Evolutionary conservation across 2,113 vertebrate genomes (phyloP).

Genomic region (Lipotes vexillifer): DNA sequence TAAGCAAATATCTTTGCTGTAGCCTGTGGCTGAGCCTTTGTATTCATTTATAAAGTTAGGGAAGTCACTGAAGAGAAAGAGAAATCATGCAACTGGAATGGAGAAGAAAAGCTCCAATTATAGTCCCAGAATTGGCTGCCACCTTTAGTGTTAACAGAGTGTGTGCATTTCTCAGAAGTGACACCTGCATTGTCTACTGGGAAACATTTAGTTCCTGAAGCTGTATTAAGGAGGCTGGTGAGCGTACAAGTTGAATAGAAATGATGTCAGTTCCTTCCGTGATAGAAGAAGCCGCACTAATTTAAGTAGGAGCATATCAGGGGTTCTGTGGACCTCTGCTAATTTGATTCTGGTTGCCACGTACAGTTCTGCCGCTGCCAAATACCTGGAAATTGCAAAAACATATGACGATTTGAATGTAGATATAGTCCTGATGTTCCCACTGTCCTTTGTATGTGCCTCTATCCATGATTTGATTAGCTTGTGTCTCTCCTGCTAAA

Average conservation of each 20-base stretch:
- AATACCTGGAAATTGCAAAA: slow-evolving; percentile 17
- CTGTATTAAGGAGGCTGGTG: slow-evolving; percentile 56
- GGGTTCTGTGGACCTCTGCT: not conserved
- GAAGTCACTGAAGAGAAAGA: slow-evolving; percentile 73
- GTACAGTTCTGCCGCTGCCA: not conserved
- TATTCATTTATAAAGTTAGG: slow-evolving; percentile 69
- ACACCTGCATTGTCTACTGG: slow-evolving; percentile 72
- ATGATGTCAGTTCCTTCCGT: slow-evolving; percentile 42
- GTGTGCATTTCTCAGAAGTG: slow-evolving; percentile 69
- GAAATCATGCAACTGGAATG: slow-evolving; percentile 73
- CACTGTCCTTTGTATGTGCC: not conserved
- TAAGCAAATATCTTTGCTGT: slow-evolving; percentile 57
- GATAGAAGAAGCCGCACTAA: slow-evolving; percentile 40
- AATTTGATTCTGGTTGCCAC: slow-evolving; percentile 31
- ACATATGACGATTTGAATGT: not conserved
- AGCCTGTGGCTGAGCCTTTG: slow-evolving; percentile 47
- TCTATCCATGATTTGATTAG: not conserved
- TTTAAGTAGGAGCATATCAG: slow-evolving; percentile 31
- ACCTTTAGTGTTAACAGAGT: slow-evolving; percentile 72
- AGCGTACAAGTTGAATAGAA: slow-evolving; percentile 57
- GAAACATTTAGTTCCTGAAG: slow-evolving; percentile 69
- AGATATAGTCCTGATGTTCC: not conserved
- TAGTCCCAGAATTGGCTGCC: slow-evolving; percentile 72
- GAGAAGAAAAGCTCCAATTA: slow-evolving; percentile 76
- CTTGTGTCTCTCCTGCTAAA: not conserved